phyloP scores from a whole-genome alignment of 2,797 vertebrate genomes.

The Tolypeutes matacus region DNA sequence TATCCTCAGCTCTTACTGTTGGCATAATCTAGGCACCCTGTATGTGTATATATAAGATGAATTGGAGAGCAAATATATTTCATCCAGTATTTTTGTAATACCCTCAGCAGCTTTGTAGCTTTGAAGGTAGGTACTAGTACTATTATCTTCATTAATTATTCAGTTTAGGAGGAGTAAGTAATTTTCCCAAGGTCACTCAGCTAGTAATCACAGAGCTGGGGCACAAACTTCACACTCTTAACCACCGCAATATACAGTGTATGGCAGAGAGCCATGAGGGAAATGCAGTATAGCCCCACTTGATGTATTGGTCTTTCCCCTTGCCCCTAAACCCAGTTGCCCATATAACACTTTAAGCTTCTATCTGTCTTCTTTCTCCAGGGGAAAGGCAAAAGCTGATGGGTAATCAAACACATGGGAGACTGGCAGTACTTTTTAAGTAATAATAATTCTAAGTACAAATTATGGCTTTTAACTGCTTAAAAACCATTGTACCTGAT shows the following conservation, averaged over 20 bases:
- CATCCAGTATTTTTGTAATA: constrained; percentile 4
- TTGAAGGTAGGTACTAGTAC: not conserved
- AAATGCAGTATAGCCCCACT: not conserved
- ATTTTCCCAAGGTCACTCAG: not conserved
- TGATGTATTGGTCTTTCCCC: not conserved
- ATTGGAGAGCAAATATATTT: not conserved
- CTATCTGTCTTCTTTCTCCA: not conserved
- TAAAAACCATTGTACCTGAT: constrained; percentile 11
- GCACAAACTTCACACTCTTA: not conserved
- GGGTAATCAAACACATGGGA: not conserved
- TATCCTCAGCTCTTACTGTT: constrained; percentile 16
- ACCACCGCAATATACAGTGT: not conserved
- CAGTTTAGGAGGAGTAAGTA: constrained; percentile 26
- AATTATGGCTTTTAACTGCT: not conserved
- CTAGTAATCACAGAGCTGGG: not conserved
- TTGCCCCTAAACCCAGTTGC: not conserved
- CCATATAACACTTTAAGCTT: not conserved
- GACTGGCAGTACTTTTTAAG: not conserved
- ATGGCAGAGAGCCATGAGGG: not conserved
- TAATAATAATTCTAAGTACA: not conserved
- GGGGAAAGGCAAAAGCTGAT: not conserved
- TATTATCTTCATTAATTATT: constrained; percentile 13
- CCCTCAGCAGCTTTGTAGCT: not conserved
- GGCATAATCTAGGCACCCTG: not conserved
- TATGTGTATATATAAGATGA: not conserved